Percentiles rank a stretch among this genome's conserved stretches.
Conservation (phyloP, 2,113 vertebrate species). For the Rafetus swinhoei region DNA sequence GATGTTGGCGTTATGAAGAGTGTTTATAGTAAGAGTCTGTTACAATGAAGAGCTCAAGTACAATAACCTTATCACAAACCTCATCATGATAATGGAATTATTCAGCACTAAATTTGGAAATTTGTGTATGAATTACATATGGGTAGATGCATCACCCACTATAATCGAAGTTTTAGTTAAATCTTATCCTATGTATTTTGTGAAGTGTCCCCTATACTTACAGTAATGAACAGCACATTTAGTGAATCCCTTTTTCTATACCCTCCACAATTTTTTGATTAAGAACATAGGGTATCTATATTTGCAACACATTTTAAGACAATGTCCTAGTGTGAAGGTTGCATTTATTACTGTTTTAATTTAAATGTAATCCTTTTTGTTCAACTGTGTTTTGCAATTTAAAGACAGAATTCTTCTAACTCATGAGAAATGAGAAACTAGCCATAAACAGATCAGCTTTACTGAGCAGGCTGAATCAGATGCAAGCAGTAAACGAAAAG, state of each 20-base stretch:
- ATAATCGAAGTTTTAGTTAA: background rate
- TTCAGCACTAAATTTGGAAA: background rate
- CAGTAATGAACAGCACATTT: background rate
- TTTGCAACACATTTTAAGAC: background rate
- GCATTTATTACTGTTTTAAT: background rate
- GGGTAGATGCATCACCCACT: background rate
- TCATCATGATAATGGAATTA: background rate
- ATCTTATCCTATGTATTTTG: background rate
- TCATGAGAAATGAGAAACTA: background rate
- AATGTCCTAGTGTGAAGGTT: background rate
- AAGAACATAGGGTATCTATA: background rate
- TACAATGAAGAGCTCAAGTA: slow-evolving; percentile 21
- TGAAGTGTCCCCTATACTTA: background rate
- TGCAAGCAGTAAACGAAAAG: slow-evolving; percentile 43
- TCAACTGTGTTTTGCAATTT: background rate
- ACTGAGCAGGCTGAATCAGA: slow-evolving; percentile 37
- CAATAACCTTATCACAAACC: background rate
- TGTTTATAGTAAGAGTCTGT: background rate
- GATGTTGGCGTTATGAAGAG: background rate
- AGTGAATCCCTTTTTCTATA: background rate
- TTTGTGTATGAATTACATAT: background rate
- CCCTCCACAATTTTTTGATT: background rate
- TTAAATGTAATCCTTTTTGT: background rate
- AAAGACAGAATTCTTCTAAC: background rate
- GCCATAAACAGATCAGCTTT: background rate